Conservation (phyloP, 1,140 invertebrate genomes). For the Muscidifurax raptorellus region DNA sequence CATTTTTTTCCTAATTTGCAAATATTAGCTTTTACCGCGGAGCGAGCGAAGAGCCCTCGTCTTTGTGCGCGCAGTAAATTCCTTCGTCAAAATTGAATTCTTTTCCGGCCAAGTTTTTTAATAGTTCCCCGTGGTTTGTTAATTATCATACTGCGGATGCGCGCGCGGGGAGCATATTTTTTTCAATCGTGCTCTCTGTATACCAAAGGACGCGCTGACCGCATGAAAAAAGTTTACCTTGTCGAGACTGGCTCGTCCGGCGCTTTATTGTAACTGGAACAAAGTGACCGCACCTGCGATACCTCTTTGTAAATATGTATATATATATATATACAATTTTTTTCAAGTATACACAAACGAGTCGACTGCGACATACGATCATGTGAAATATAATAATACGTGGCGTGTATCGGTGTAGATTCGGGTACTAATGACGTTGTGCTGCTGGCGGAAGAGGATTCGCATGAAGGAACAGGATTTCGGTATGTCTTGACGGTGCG, state of each 20-base stretch:
- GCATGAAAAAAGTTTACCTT: no score
- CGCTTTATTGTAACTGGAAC: no score
- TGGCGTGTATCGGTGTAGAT: background rate
- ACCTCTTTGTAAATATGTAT: no score
- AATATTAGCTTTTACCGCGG: conserved; percentile 51
- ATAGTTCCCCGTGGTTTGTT: conserved; percentile 27
- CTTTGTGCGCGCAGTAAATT: conserved; percentile 47
- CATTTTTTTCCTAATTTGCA: conserved; percentile 56
- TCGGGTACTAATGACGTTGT: conserved; percentile 27
- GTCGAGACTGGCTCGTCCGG: no score
- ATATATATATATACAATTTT: no score
- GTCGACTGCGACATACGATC: no score
- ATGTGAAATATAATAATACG: no score
- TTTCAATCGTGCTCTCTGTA: no score
- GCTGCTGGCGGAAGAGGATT: background rate
- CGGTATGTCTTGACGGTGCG: background rate
- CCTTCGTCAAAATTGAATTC: conserved; percentile 50
- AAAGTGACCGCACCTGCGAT: no score
- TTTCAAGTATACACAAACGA: no score
- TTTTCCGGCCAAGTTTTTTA: conserved; percentile 18
- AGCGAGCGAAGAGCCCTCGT: background rate
- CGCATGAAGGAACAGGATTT: conserved; percentile 16
- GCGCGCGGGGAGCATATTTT: no score
- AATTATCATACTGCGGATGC: conserved; percentile 2
- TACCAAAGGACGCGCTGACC: background rate